Evolutionary conservation across 2,888 invertebrate genomes (phyloP).

Genomic region (Drosophila austrosaltans): DNA sequence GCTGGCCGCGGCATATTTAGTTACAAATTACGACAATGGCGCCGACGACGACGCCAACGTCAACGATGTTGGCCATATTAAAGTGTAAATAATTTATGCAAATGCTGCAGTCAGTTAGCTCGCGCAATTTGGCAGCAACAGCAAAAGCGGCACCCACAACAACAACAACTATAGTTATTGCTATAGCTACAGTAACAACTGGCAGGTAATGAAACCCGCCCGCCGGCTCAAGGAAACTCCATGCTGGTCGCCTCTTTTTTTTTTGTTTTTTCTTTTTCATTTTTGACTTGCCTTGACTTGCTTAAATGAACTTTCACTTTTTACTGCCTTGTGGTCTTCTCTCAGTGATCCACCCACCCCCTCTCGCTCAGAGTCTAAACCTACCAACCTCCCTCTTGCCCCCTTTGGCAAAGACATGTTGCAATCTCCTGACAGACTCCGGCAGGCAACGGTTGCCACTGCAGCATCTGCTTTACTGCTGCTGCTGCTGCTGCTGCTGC

Average conservation of each 20-base stretch:
- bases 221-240: slow-evolving; percentile 74
- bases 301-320: slow-evolving; percentile 80
- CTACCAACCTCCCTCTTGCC: slow-evolving; percentile 3
- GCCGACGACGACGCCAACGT: slow-evolving; percentile 48
- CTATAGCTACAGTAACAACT: slow-evolving; percentile 45
- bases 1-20: slow-evolving; percentile 63
- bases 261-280: slow-evolving; percentile 17
- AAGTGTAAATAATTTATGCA: slow-evolving; percentile 78
- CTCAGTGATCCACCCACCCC: neutral
- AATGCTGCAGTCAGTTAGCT: slow-evolving; percentile 60
- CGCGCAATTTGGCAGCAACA: slow-evolving; percentile 67
- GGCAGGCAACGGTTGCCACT: slow-evolving; percentile 23
- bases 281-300: slow-evolving; percentile 67
- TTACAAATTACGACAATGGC: slow-evolving; percentile 77
- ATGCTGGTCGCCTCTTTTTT: slow-evolving; percentile 48
- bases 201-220: slow-evolving; percentile 72
- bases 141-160: slow-evolving; percentile 22
- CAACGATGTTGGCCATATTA: slow-evolving; percentile 67
- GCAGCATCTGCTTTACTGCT: slow-evolving; percentile 43
- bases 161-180: slow-evolving; percentile 35
- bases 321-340: slow-evolving; percentile 44
- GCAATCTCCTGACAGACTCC: slow-evolving; percentile 37
- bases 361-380: slow-evolving; percentile 16
- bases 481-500: slow-evolving; percentile 40
- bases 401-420: slow-evolving; percentile 23